Conservation (phyloP, 1,140 invertebrate genomes). For the Ruditapes philippinarum region DNA sequence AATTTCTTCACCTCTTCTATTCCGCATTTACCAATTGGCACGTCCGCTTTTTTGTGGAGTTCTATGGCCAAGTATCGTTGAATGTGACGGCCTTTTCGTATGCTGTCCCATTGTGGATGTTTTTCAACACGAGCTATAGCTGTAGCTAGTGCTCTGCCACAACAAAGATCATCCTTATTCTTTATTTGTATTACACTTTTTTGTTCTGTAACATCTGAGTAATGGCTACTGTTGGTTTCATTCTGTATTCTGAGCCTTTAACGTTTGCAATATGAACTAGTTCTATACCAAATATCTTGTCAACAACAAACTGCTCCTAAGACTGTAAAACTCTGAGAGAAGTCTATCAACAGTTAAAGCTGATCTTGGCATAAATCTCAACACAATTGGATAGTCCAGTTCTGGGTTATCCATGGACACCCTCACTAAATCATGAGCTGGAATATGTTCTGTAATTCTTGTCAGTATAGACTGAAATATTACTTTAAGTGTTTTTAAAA, state of each 20-base stretch:
- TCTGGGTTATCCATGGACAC: constrained; percentile 36
- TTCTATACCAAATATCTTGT: constrained; percentile 33
- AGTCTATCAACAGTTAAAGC: not conserved
- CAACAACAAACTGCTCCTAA: not conserved
- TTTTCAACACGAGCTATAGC: constrained; percentile 17
- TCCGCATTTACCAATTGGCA: not conserved
- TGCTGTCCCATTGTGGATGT: constrained; percentile 9
- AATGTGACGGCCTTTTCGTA: not conserved
- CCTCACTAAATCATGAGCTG: not conserved
- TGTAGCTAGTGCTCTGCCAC: not conserved
- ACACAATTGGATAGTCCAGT: constrained; percentile 8
- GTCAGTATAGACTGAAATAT: not conserved
- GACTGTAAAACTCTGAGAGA: constrained; percentile 22
- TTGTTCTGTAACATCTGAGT: too few species aligned
- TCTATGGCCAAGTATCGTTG: not conserved
- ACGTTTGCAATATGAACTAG: not conserved
- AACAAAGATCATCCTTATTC: constrained; percentile 19
- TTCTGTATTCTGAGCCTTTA: not conserved
- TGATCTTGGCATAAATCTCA: not conserved
- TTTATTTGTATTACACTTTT: constrained; percentile 29
- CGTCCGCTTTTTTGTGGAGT: too few species aligned
- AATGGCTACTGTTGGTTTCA: not conserved
- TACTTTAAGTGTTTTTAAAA: constrained; percentile 4
- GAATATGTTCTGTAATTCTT: constrained; percentile 2
- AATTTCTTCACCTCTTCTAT: constrained; percentile 23